Evolutionary conservation across 1,140 invertebrate genomes (phyloP), one percentile per base, ranked within the genome.

Genomic region (Drosophila nebulosa): DNA sequence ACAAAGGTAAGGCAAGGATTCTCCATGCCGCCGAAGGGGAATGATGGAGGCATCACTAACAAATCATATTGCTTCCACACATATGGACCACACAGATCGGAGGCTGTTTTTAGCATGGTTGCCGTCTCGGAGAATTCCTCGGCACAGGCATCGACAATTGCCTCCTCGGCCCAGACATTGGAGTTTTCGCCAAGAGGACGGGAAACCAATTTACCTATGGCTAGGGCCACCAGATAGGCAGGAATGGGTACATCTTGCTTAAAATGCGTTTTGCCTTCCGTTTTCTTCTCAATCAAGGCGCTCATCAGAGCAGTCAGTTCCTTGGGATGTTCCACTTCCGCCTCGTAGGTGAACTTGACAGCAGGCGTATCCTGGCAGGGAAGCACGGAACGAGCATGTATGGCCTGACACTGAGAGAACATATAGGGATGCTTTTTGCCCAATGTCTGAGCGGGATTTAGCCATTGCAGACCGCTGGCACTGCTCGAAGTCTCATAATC

Each of bases 1-100:
- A 98, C 95, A 92, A 99, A 99, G 0, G 98, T 99, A 14, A 99
- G 91, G 91, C 97, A 99, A 0, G 98, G 98, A 93, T 99, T 99
- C 92, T 99, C 98, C 98, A 99, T 99, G 26, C 98, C 98, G 2
- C 98, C 98, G 91, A 95, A 98, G 10, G 98, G 97, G 92, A 99
- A 99, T 64, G 96, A 97, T 2, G 98, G 97, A 1, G 98, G 98
- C 74, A 99, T 93, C 4, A 99, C 96, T 12, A 99, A 91, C 26
- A 99, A 91, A 92, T 99, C 98, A 91, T 99, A 98, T 67, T 95
- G 93, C 65, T 95, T 95, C 96, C 96, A 97, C 57, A 97, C 94
- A 91, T 97, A 98, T 0, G 94, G 94, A 0, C 96, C 96, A 88
- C 95, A 96, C 52, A 97, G 91, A 9, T 94, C 92, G 91, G 99